Conservation (phyloP, 2,113 vertebrate genomes). For the Peromyscus maniculatus region DNA sequence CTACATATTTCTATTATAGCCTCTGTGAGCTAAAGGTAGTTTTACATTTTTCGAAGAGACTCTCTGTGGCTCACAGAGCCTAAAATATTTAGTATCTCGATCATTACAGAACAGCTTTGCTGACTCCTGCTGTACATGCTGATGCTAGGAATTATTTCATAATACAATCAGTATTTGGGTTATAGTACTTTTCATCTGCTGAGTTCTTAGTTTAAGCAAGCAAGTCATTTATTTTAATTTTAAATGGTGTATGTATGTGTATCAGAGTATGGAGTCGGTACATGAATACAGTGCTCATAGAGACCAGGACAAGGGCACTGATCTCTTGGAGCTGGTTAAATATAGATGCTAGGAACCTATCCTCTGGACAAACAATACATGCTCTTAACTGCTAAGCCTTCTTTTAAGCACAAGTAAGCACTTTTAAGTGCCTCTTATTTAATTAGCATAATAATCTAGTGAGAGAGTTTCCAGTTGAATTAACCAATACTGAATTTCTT, state of each 20-base stretch:
- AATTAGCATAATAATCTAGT: conserved; percentile 43
- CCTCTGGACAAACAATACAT: neutral
- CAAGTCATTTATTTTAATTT: neutral
- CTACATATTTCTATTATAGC: neutral
- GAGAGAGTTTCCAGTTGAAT: conserved; percentile 42
- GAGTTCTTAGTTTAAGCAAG: conserved; percentile 51
- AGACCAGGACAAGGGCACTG: no score
- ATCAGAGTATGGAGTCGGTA: neutral
- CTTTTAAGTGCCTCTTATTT: conserved; percentile 54
- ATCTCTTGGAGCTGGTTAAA: neutral
- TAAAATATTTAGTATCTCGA: neutral
- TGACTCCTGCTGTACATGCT: neutral
- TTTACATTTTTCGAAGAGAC: conserved; percentile 45
- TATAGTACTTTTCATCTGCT: conserved; percentile 30
- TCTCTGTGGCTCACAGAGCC: neutral
- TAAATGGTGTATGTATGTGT: neutral
- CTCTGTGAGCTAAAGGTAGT: neutral
- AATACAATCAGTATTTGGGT: conserved; percentile 36
- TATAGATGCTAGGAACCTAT: neutral
- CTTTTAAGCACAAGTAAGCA: neutral
- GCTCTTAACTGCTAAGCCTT: neutral
- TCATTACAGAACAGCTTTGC: neutral
- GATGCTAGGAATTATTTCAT: conserved; percentile 20
- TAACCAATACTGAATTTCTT: conserved; percentile 58
- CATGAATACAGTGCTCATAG: neutral